These are phyloP conservation scores for Cynaeus angustus DNA, from an alignment of 2,888 invertebrate species.

Conservation along the genomic window DNA sequence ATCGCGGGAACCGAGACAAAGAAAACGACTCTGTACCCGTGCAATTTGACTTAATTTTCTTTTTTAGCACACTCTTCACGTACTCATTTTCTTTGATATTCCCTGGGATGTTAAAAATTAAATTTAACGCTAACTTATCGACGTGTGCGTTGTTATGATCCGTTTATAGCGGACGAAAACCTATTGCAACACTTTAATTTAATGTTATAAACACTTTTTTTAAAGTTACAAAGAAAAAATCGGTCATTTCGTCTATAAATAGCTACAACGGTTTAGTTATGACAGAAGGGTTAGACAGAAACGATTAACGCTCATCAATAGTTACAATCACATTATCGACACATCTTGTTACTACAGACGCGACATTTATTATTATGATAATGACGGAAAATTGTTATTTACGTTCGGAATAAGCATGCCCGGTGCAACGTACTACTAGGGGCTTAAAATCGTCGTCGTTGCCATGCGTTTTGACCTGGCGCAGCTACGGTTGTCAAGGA, in stretches of 20 bases:
- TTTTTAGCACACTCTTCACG: slow-evolving; percentile 10
- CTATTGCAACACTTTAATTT: no score
- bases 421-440: slow-evolving; percentile 47
- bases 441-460: slow-evolving; percentile 38
- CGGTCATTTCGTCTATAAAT: neutral
- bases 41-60: slow-evolving; percentile 18
- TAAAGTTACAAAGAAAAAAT: neutral
- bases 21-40: slow-evolving; percentile 2
- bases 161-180: slow-evolving; percentile 9
- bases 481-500: slow-evolving; percentile 50
- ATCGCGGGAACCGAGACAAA: slow-evolving; percentile 13
- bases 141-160: slow-evolving; percentile 13
- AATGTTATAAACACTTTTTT: neutral
- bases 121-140: neutral
- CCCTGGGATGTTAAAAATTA: slow-evolving; percentile 16
- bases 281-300: neutral
- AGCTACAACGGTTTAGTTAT: neutral
- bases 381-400: slow-evolving; percentile 24
- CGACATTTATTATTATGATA: slow-evolving; percentile 9
- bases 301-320: neutral
- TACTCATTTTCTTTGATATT: slow-evolving; percentile 22
- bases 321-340: neutral
- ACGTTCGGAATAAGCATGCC: slow-evolving; percentile 38
- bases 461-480: slow-evolving; percentile 48
- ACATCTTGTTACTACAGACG: slow-evolving; percentile 15